Conservation (phyloP, 2,888 invertebrate genomes). For the Athalia rosae region DNA sequence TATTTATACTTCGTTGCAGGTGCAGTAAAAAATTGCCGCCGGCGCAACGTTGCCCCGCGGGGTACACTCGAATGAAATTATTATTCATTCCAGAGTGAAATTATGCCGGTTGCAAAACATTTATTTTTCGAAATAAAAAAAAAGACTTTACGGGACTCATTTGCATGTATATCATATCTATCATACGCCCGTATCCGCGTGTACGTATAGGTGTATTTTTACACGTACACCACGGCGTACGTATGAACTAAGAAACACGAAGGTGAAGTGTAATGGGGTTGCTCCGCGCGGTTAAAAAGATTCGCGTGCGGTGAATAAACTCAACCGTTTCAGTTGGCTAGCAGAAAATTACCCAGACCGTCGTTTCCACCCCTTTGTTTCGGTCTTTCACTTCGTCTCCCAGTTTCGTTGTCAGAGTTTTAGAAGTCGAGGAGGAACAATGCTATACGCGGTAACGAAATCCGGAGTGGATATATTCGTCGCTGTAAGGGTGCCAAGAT, state of each 20-base stretch:
- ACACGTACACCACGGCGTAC: background rate
- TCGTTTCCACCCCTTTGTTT: constrained; percentile 21
- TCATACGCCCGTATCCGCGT: background rate
- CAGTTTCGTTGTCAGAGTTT: constrained; percentile 15
- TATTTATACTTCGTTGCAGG: no score
- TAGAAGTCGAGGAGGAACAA: constrained; percentile 23
- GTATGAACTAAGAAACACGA: background rate
- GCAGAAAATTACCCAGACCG: constrained; percentile 37
- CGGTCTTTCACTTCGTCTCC: constrained; percentile 28
- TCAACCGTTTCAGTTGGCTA: constrained; percentile 25
- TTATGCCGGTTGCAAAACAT: constrained; percentile 3
- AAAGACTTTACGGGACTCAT: background rate
- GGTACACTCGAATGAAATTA: background rate
- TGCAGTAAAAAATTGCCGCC: background rate
- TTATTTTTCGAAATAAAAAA: background rate
- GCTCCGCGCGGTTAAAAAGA: background rate
- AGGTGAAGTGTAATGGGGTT: constrained; percentile 8
- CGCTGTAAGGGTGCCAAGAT: constrained; percentile 36
- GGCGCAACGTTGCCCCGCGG: background rate
- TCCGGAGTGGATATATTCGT: constrained; percentile 31
- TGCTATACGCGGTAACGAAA: constrained; percentile 19
- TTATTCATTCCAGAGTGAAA: background rate
- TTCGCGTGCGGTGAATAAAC: constrained; percentile 33
- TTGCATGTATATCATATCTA: constrained; percentile 15
- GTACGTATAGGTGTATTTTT: background rate